Base-by-base conservation (phyloP, 2,797 vertebrate genomes). In the Agapornis canus region DNA sequence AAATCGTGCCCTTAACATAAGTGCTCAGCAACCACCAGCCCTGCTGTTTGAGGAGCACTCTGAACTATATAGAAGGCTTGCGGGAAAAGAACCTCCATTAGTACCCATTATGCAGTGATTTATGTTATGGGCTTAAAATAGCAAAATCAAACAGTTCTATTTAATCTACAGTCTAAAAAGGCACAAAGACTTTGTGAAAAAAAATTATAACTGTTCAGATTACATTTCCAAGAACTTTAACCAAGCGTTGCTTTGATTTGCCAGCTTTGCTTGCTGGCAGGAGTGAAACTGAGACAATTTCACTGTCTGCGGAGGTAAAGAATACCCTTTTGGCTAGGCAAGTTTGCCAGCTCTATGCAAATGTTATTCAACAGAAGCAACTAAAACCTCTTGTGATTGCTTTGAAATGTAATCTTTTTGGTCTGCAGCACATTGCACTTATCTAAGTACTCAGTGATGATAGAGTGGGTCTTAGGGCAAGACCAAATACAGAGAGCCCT, bases 351-450 rank as follows among this genome's bases (percentile, higher is more conserved):
- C 54, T 92, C 75, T 80, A 96, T 91, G 86, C 77, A 94, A 95
- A 96, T 92, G 79, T 77, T 96, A 83, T 75, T 94, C 71, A 86
- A 75, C 60, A 84, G 77, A 95, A 96, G 94, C 83, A 92, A 94
- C 86, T 89, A n/a, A 95, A 95, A 88, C 63, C 66, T 64, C 71
- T 59, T 39, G 70, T 63, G 90, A 95, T 94, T 95, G 95, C 91
- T 96, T 95, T 95, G 89, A 90, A 96, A 94, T 68, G 68, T 72
- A 94, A 95, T 94, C 61, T 97, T 97, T 97, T 97, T 97, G 97
- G 96, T 96, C 92, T 97, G 87, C 80, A 97, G 95, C 97, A 95
- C 94, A 94, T 97, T 96, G 93, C 92, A 94, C 94, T 96, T 96
- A 92, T 32, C 57, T 54, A 90, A 68, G 52, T 27, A 86, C 51